phyloP scores from a whole-genome alignment of 1,140 invertebrate species.

The Trichonephila clavipes region DNA sequence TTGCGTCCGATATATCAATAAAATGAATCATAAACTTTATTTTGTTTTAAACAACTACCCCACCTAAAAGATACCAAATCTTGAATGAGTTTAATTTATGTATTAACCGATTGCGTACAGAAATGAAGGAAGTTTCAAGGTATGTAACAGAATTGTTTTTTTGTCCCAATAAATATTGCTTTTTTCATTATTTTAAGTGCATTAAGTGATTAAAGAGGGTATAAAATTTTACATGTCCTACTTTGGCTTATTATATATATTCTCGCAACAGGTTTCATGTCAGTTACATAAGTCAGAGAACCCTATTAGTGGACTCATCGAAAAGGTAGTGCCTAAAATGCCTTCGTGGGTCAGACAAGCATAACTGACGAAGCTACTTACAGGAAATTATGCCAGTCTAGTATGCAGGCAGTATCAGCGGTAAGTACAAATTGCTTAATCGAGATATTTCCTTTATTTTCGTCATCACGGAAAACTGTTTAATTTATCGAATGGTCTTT shows the following conservation, averaged over 20 bases:
- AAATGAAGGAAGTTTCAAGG: too few species aligned
- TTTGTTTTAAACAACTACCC: too few species aligned
- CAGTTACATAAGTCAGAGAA: background rate
- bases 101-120: too few species aligned
- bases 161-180: too few species aligned
- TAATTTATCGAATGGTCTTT: too few species aligned
- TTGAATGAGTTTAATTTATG: too few species aligned
- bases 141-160: too few species aligned
- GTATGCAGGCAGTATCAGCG: background rate
- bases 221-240: background rate
- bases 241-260: background rate
- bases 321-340: slow-evolving; percentile 11
- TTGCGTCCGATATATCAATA: too few species aligned
- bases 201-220: background rate
- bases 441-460: too few species aligned
- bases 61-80: too few species aligned
- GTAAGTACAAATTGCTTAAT: background rate
- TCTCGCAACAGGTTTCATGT: slow-evolving; percentile 56
- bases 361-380: slow-evolving; percentile 58
- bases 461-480: too few species aligned
- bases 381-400: slow-evolving; percentile 27
- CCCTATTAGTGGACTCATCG: background rate
- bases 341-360: slow-evolving; percentile 46
- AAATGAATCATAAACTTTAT: too few species aligned
- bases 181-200: background rate